A percentile compares a stretch with the other conserved stretches of the same genome.
Conservation (phyloP, 2,888 invertebrate species). For the Alentia gelatinosa region DNA sequence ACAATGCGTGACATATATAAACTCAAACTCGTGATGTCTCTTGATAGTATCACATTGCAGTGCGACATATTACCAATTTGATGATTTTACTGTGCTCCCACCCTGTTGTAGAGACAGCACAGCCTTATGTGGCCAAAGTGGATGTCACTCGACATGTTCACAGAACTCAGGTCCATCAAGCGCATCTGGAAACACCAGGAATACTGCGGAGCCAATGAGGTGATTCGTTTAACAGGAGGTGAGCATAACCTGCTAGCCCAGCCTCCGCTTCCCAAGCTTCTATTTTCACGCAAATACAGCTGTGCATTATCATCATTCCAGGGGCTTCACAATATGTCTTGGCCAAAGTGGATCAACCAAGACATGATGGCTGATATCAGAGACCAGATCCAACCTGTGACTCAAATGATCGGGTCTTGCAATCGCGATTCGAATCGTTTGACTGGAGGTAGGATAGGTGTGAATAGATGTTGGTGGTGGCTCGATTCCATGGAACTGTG, state of each 20-base stretch:
- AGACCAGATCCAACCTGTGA: neutral
- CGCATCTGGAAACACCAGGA: neutral
- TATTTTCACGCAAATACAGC: neutral
- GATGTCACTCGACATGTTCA: neutral
- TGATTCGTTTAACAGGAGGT: slow-evolving; percentile 24
- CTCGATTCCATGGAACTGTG: too few species aligned
- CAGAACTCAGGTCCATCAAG: neutral
- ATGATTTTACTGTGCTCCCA: too few species aligned
- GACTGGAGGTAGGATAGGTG: slow-evolving; percentile 6
- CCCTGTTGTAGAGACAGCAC: slow-evolving; percentile 1
- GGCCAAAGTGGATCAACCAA: neutral
- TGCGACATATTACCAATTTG: too few species aligned
- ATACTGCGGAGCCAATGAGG: neutral
- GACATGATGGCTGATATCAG: neutral
- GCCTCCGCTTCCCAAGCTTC: neutral
- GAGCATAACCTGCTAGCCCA: neutral
- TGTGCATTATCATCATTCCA: neutral
- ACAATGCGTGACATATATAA: too few species aligned
- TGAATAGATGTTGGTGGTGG: neutral
- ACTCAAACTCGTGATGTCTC: too few species aligned
- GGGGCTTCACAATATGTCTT: neutral
- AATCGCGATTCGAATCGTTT: neutral
- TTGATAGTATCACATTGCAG: too few species aligned
- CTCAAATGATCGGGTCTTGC: neutral
- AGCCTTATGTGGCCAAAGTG: neutral